These are phyloP conservation scores for Acromyrmex echinatior DNA, from an alignment of 1,140 invertebrate species.

Conservation along the genomic window DNA sequence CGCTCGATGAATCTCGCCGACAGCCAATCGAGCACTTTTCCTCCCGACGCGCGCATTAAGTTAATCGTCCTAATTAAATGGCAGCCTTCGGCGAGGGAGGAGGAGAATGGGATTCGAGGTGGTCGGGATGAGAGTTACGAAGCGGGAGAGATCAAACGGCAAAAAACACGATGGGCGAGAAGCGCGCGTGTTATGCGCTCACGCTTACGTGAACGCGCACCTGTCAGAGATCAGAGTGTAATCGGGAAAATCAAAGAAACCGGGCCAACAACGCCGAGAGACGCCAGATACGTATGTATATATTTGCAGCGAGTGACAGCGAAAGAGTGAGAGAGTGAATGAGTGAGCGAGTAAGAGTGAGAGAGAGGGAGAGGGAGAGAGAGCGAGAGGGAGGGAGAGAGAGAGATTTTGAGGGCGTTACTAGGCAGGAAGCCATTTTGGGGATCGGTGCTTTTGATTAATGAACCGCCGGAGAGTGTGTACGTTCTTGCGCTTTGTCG, in stretches of 20 bases:
- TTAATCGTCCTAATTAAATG: slow-evolving; percentile 56
- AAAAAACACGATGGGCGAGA: slow-evolving; percentile 44
- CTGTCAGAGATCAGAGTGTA: slow-evolving; percentile 73
- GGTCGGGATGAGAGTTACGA: neutral
- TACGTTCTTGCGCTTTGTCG: slow-evolving; percentile 63
- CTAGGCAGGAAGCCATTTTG: slow-evolving; percentile 81
- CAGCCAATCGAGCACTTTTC: neutral
- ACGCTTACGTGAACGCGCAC: slow-evolving; percentile 52
- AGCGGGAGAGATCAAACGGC: slow-evolving; percentile 45
- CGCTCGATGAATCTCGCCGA: slow-evolving; percentile 7
- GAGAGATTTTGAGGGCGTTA: slow-evolving; percentile 78
- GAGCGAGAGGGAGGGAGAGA: neutral
- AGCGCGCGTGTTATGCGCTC: slow-evolving; percentile 41
- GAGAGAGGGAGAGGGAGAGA: slow-evolving; percentile 34
- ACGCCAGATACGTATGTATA: slow-evolving; percentile 64
- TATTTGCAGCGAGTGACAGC: slow-evolving; percentile 73
- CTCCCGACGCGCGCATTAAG: neutral
- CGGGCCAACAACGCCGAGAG: slow-evolving; percentile 66
- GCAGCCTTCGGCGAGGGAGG: neutral
- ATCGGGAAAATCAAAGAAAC: slow-evolving; percentile 78
- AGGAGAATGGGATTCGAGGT: neutral
- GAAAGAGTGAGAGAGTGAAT: neutral
- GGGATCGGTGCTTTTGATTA: slow-evolving; percentile 76
- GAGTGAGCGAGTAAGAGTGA: neutral
- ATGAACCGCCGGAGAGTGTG: slow-evolving; percentile 63